These are phyloP conservation scores for Daptonema setosum DNA, from an alignment of 2,888 invertebrate species.

Conservation along the genomic window DNA sequence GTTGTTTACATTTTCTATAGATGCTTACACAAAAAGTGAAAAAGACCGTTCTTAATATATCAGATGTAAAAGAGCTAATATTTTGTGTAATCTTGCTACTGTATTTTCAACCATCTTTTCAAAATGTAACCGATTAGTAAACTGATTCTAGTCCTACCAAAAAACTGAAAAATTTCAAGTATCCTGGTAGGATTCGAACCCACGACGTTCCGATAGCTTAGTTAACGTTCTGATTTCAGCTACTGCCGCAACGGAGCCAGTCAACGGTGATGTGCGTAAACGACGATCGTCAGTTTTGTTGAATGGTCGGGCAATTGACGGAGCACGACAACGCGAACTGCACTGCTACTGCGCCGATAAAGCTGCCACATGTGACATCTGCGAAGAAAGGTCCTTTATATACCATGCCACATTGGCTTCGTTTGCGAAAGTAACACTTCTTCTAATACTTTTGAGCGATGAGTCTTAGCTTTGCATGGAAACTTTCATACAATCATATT, in stretches of 20 bases:
- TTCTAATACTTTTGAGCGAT: neutral
- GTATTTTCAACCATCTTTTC: too few relatives aligned
- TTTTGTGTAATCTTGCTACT: too few relatives aligned
- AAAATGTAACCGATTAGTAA: too few relatives aligned
- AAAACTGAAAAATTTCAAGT: too few relatives aligned
- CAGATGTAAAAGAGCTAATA: too few relatives aligned
- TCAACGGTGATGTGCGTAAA: neutral
- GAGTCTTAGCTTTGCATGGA: neutral
- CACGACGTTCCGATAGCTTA: too few relatives aligned
- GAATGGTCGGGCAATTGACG: neutral
- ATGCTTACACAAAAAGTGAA: too few relatives aligned
- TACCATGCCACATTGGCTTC: neutral
- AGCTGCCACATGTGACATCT: neutral
- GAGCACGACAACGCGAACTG: neutral
- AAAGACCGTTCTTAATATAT: too few relatives aligned
- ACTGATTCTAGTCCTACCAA: too few relatives aligned
- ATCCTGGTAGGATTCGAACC: too few relatives aligned
- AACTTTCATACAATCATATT: neutral
- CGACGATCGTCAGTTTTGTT: neutral
- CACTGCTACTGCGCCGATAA: neutral
- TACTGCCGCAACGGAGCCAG: neutral
- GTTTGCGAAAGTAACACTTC: neutral
- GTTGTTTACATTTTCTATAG: too few relatives aligned
- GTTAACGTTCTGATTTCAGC: neutral
- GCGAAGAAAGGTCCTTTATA: neutral